These are phyloP conservation scores for Synanceia verrucosa DNA, from an alignment of 2,797 vertebrate species.

Conservation along the genomic window DNA sequence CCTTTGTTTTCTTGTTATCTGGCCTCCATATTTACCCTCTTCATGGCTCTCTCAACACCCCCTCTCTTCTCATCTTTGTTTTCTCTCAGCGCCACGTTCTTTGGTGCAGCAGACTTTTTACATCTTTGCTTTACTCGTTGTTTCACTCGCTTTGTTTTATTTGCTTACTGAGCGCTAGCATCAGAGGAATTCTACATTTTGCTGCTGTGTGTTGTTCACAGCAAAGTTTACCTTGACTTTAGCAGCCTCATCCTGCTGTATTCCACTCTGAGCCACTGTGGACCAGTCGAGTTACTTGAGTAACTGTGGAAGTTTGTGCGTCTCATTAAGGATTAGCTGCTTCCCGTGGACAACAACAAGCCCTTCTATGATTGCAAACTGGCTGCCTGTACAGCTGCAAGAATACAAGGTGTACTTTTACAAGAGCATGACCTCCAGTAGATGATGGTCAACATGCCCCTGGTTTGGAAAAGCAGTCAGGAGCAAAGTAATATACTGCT, in stretches of 20 bases:
- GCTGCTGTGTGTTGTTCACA: slow-evolving; percentile 23
- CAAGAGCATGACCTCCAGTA: too few species aligned
- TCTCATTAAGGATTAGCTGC: not conserved
- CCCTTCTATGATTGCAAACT: not conserved
- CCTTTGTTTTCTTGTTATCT: slow-evolving; percentile 75
- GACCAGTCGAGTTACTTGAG: not conserved
- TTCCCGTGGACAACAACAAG: not conserved
- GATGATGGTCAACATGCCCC: too few species aligned
- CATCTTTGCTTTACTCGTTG: slow-evolving; percentile 68
- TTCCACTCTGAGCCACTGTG: slow-evolving; percentile 1
- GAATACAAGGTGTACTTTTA: too few species aligned
- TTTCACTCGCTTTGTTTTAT: slow-evolving; percentile 58
- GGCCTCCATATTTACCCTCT: slow-evolving; percentile 76
- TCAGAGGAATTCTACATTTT: slow-evolving; percentile 46
- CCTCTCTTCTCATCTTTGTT: slow-evolving; percentile 35
- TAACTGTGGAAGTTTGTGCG: not conserved
- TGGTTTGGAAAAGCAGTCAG: too few species aligned
- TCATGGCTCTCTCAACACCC: slow-evolving; percentile 61
- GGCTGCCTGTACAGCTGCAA: not conserved
- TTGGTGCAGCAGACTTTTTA: slow-evolving; percentile 65
- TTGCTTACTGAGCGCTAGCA: slow-evolving; percentile 50
- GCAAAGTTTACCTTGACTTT: slow-evolving; percentile 63
- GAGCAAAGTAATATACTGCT: too few species aligned
- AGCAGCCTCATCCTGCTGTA: slow-evolving; percentile 9
- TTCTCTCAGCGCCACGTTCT: slow-evolving; percentile 58